Percentiles rank a stretch among this genome's conserved stretches.
phyloP scores from a whole-genome alignment of 2,888 invertebrate species.

The Melieria omissa region DNA sequence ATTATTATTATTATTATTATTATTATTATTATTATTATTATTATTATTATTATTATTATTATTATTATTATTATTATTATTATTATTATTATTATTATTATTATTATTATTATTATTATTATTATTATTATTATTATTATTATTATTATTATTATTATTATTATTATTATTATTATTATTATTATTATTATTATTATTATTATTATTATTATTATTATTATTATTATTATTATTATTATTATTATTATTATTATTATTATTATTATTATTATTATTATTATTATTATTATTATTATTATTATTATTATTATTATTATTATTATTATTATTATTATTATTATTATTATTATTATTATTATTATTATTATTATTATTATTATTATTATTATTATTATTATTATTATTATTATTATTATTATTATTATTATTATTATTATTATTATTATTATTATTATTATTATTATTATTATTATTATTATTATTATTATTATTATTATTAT shows the following conservation, averaged over 20 bases:
- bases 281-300: conserved; percentile 4
- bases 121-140: conserved; percentile 4
- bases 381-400: conserved; percentile 4
- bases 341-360: conserved; percentile 4
- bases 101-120: conserved; percentile 4
- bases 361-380: conserved; percentile 4
- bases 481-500: conserved; percentile 4
- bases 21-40: conserved; percentile 4
- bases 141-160: conserved; percentile 4
- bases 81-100: conserved; percentile 4
- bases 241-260: conserved; percentile 4
- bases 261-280: conserved; percentile 4
- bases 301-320: conserved; percentile 4
- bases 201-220: conserved; percentile 4
- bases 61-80: conserved; percentile 4
- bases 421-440: conserved; percentile 4
- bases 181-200: conserved; percentile 4
- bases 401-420: conserved; percentile 4
- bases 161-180: conserved; percentile 4
- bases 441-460: conserved; percentile 4
- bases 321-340: conserved; percentile 4
- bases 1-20: conserved; percentile 4
- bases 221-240: conserved; percentile 4
- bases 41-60: conserved; percentile 4
- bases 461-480: conserved; percentile 4